These are phyloP conservation scores for Protobothrops mucrosquamatus DNA, from an alignment of 2,113 vertebrate species.

Conservation along the genomic window DNA sequence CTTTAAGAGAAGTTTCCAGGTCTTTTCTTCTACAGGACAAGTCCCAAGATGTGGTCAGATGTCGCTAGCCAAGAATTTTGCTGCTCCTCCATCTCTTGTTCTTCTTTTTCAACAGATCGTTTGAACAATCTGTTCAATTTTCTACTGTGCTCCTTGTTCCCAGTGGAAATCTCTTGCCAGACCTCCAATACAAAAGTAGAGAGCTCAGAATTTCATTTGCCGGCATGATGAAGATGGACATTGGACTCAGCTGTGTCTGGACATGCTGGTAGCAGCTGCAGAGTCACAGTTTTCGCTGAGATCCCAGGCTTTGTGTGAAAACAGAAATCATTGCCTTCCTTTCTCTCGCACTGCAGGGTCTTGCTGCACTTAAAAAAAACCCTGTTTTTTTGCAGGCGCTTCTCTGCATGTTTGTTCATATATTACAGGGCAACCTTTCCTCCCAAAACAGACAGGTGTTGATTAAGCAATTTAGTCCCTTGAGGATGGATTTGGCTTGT, in stretches of 20 bases:
- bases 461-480: too few species aligned
- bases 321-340: neutral
- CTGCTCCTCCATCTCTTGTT: neutral
- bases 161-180: neutral
- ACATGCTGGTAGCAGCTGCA: slow-evolving; percentile 17
- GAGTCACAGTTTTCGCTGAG: slow-evolving; percentile 23
- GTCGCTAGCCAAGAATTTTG: neutral
- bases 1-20: neutral
- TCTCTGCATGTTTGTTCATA: neutral
- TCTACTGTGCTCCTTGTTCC: neutral
- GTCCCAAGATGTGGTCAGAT: neutral
- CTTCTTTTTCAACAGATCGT: neutral
- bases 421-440: neutral
- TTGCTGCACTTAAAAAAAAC: slow-evolving; percentile 10
- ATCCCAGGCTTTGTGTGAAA: slow-evolving; percentile 19
- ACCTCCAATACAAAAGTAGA: neutral
- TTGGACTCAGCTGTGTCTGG: slow-evolving; percentile 11
- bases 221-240: neutral
- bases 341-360: slow-evolving; percentile 11
- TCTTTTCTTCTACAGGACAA: neutral
- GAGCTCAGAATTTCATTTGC: slow-evolving; percentile 11
- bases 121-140: neutral
- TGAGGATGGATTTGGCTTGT: neutral
- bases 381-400: neutral
- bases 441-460: neutral